Base-by-base conservation (phyloP, 1,140 invertebrate species). In the Zophobas atratus region DNA sequence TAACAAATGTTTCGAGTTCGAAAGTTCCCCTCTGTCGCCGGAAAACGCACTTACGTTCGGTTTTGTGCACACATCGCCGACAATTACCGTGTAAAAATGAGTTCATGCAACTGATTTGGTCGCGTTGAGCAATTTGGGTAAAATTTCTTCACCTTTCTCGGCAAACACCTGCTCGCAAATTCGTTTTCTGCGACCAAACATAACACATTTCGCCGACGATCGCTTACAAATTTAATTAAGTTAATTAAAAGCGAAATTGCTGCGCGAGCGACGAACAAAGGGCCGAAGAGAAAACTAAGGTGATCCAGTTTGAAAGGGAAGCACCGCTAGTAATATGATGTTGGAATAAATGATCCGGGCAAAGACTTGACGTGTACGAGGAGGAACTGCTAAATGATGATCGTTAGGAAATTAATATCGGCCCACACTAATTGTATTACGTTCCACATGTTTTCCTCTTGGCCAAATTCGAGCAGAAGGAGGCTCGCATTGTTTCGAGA, bases 261-360 rank as follows among this genome's bases (percentile, higher is more conserved):
- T 33, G 33, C 43, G 60, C 8, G 60, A 43, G 60, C n/a, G 33
- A 39, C 36, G 39, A 43, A 67, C 39, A 67, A 67, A 67, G 60
- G 39, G 20, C 39, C 6, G 2, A 39, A 63, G 60, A 67, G 55
- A 67, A 67, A 67, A 67, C 60, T 67, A 67, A 67, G 60, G 60
- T 67, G 60, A 67, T 67, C 60, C 39, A 67, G 60, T 67, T 67
- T 67, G 39, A 67, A 67, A 67, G 60, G 60, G 60, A 67, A 67
- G 39, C 39, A 67, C 33, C 60, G n/a, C 20, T 34, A 67, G 60
- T 67, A 67, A 67, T 67, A 67, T 43, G 39, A 67, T 67, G 60
- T 67, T 43, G 39, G 3, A 67, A 67, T 60, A 67, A 67, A 67
- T 43, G 39, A 46, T 67, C 60, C 39, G 39, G 43, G 60, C 56